Conservation (phyloP, 2,888 invertebrate genomes). For the Mylabris sibirica region DNA sequence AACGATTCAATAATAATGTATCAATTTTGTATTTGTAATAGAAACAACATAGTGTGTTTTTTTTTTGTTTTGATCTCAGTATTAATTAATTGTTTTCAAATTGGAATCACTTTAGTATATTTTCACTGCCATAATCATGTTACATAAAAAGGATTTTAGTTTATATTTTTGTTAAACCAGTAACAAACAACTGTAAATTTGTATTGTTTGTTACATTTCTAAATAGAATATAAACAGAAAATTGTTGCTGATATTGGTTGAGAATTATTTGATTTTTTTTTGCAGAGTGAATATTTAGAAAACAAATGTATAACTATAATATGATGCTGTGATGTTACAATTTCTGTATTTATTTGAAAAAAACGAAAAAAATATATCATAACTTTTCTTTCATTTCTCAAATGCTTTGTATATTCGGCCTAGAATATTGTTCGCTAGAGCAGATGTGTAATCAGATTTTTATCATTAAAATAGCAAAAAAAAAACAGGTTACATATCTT, state of each 20-base stretch:
- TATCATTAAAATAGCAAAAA: background rate
- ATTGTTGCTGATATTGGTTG: slow-evolving; percentile 20
- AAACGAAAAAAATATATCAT: slow-evolving; percentile 45
- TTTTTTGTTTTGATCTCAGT: slow-evolving; percentile 56
- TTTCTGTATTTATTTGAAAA: slow-evolving; percentile 55
- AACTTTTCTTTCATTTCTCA: slow-evolving; percentile 28
- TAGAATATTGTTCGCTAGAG: slow-evolving; percentile 28
- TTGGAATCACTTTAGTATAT: slow-evolving; percentile 47
- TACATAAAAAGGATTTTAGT: slow-evolving; percentile 25
- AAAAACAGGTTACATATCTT: slow-evolving; percentile 19
- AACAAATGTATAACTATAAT: slow-evolving; percentile 25
- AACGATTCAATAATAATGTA: background rate
- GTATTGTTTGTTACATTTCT: slow-evolving; percentile 17
- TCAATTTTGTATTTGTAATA: background rate
- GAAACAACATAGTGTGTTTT: background rate
- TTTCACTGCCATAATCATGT: slow-evolving; percentile 54
- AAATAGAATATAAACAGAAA: slow-evolving; percentile 12
- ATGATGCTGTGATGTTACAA: slow-evolving; percentile 57
- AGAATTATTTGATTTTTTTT: slow-evolving; percentile 15
- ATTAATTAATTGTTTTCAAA: slow-evolving; percentile 53
- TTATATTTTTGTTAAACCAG: slow-evolving; percentile 37
- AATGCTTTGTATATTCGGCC: slow-evolving; percentile 40
- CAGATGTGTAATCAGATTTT: slow-evolving; percentile 15
- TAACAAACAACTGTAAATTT: slow-evolving; percentile 25
- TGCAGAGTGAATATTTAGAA: slow-evolving; percentile 36